A percentile compares a stretch with the other conserved stretches of the same genome.
phyloP scores from a whole-genome alignment of 2,888 invertebrate species.

The Chaetoderma sp. region DNA sequence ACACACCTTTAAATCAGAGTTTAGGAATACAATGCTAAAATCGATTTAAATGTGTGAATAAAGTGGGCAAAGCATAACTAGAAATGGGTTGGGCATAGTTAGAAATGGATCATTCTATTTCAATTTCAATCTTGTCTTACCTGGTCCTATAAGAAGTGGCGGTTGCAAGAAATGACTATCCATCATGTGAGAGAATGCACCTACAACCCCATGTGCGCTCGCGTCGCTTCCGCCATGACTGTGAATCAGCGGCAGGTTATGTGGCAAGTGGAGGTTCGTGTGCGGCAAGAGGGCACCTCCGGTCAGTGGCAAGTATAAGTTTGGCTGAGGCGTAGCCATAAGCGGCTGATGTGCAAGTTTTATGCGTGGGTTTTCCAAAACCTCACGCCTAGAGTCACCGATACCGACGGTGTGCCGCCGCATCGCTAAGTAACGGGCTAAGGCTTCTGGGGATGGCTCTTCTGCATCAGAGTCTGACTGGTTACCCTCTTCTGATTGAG shows the following conservation, averaged over 20 bases:
- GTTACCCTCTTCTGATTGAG: constrained; percentile 50
- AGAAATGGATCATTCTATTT: no score
- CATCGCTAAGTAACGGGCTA: constrained; percentile 74
- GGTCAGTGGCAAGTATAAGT: constrained; percentile 51
- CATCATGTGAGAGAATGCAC: no score
- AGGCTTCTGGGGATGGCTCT: constrained; percentile 69
- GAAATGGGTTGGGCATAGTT: no score
- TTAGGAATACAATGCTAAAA: no score
- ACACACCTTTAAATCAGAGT: no score
- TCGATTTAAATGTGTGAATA: no score
- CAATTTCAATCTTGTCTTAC: constrained; percentile 41
- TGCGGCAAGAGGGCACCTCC: constrained; percentile 77
- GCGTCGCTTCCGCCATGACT: constrained; percentile 75
- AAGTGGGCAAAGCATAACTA: no score
- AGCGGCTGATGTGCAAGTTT: constrained; percentile 64
- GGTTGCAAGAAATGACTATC: constrained; percentile 94
- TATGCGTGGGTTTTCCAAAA: constrained; percentile 68
- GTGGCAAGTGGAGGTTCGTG: constrained; percentile 86
- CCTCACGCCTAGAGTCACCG: constrained; percentile 88
- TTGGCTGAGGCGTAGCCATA: constrained; percentile 56
- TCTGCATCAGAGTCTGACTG: constrained; percentile 67
- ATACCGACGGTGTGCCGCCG: constrained; percentile 91
- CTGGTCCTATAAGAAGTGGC: constrained; percentile 83
- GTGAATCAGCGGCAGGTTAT: constrained; percentile 85
- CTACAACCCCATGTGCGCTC: no score